A percentile compares a stretch with the other conserved stretches of the same genome.
phyloP scores from a whole-genome alignment of 2,888 invertebrate species.

The Machimus rusticus region DNA sequence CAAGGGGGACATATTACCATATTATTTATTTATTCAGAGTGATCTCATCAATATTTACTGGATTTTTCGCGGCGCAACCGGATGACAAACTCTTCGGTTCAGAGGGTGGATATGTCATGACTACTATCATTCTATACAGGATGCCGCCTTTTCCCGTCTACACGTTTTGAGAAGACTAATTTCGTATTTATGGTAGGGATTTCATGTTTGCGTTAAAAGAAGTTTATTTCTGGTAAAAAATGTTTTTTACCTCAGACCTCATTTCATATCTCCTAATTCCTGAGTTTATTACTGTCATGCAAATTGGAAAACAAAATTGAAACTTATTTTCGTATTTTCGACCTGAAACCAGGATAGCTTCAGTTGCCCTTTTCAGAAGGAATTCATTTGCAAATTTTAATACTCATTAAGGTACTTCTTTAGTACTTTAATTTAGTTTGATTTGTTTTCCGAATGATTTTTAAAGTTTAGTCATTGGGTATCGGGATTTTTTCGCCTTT shows the following conservation, averaged over 20 bases:
- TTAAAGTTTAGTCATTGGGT: not conserved
- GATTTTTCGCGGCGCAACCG: not conserved
- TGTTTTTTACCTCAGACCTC: not conserved
- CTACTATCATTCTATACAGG: not conserved
- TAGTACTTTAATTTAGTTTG: not conserved
- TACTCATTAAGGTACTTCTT: not conserved
- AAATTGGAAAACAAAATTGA: not conserved
- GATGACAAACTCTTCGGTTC: not conserved
- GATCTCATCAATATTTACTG: constrained; percentile 4
- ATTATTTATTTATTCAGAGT: not conserved
- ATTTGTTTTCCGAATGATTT: not conserved
- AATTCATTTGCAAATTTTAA: not conserved
- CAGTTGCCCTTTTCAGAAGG: not conserved
- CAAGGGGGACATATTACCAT: not conserved
- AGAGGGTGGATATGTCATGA: not conserved
- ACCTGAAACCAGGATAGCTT: not conserved
- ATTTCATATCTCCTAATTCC: not conserved
- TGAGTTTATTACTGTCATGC: not conserved
- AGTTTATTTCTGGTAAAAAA: not conserved
- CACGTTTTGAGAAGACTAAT: not conserved
- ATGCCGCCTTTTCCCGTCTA: not conserved
- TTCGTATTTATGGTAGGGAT: not conserved
- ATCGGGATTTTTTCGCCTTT: not conserved
- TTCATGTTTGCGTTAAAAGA: not conserved
- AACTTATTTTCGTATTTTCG: not conserved